A percentile compares a stretch with the other conserved stretches of the same genome.
These are phyloP conservation scores for Metalampra italica DNA, from an alignment of 2,888 invertebrate species.

Conservation along the genomic window DNA sequence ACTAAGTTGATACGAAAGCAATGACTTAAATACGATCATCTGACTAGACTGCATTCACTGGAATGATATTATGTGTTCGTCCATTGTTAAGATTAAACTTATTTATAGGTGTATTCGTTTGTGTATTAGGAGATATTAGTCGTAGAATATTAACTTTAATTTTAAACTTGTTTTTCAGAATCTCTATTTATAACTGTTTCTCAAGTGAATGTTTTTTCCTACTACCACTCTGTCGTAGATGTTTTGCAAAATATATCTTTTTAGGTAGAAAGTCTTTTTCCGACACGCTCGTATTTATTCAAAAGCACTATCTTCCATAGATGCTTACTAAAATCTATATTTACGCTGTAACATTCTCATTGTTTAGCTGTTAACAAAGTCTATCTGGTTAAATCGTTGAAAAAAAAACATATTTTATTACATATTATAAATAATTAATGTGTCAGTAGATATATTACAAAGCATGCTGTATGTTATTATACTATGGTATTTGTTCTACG, in stretches of 20 bases:
- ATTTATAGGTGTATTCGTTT: constrained; percentile 65
- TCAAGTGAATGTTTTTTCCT: constrained; percentile 11
- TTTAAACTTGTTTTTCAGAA: constrained; percentile 23
- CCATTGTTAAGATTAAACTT: constrained; percentile 68
- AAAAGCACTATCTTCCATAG: constrained; percentile 38
- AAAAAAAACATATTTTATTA: constrained; percentile 65
- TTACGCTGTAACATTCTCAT: constrained; percentile 46
- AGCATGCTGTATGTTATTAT: constrained; percentile 58
- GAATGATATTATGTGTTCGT: constrained; percentile 74
- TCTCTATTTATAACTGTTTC: constrained; percentile 14
- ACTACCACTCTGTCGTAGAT: not conserved
- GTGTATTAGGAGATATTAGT: constrained; percentile 50
- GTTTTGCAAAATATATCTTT: constrained; percentile 10
- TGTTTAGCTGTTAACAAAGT: constrained; percentile 69
- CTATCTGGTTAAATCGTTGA: constrained; percentile 66
- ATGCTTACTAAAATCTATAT: constrained; percentile 32
- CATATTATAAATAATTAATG: constrained; percentile 37
- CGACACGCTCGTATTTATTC: constrained; percentile 34
- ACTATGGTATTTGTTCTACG: constrained; percentile 29
- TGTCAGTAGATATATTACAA: constrained; percentile 46
- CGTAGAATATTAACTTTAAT: constrained; percentile 34
- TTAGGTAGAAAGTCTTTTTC: constrained; percentile 36
- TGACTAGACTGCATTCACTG: constrained; percentile 74
- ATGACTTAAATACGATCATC: constrained; percentile 62
- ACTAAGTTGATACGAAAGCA: constrained; percentile 57